Conservation (phyloP, 1,140 invertebrate species). For the Rhynchophorus ferrugineus region DNA sequence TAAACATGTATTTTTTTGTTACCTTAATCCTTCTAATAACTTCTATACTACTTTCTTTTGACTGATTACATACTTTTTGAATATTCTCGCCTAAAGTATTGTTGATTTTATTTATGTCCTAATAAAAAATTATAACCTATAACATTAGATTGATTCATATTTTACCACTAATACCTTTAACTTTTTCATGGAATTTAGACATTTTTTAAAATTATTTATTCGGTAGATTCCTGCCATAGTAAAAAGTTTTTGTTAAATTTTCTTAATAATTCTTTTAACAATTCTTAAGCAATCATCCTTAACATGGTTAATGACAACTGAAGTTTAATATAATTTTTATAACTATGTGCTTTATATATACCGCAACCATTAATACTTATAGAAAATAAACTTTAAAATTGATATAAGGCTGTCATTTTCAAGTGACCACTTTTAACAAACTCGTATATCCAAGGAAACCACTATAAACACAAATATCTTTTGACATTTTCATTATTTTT, state of each 20-base stretch:
- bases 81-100: constrained; percentile 8
- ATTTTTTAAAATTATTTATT: constrained; percentile 8
- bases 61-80: constrained; percentile 3
- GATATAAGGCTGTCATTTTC: no score
- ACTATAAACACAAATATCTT: constrained; percentile 14
- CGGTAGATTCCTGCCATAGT: constrained; percentile 14
- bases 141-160: constrained; percentile 2
- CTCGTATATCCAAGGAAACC: constrained; percentile 11
- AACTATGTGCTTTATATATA: no score
- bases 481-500: constrained; percentile 14
- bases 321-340: no score
- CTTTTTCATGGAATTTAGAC: constrained; percentile 11
- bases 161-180: constrained; percentile 6
- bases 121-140: constrained; percentile 7
- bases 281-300: background rate
- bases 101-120: constrained; percentile 16
- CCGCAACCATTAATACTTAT: no score
- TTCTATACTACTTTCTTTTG: background rate
- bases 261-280: background rate
- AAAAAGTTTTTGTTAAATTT: background rate
- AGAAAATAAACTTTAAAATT: no score
- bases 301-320: no score
- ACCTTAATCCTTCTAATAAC: constrained; percentile 9
- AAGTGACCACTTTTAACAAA: background rate
- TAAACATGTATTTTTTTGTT: background rate